Conservation (phyloP, 2,888 invertebrate species). For the Dione juno region DNA sequence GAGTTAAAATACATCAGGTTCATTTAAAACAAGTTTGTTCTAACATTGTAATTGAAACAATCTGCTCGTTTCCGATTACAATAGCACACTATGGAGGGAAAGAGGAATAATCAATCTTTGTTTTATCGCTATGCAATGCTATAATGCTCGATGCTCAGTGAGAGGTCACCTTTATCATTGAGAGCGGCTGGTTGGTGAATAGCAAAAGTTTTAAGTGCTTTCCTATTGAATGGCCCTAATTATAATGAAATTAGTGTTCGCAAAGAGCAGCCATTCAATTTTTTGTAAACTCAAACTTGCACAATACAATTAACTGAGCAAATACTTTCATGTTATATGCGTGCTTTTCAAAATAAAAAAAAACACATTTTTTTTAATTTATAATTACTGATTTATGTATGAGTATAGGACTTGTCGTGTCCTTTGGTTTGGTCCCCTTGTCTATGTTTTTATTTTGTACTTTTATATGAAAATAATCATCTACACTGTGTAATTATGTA, state of each 20-base stretch:
- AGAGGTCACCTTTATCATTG: conserved; percentile 18
- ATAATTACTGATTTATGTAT: neutral
- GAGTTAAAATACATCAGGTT: neutral
- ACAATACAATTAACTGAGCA: neutral
- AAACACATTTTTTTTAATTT: neutral
- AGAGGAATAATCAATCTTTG: neutral
- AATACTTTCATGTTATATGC: neutral
- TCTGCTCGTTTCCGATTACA: neutral
- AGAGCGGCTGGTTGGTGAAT: conserved; percentile 28
- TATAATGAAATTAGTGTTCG: conserved; percentile 27
- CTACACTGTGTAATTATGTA: no score
- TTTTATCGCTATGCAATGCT: conserved; percentile 14
- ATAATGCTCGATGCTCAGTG: neutral
- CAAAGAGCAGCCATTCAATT: conserved; percentile 14
- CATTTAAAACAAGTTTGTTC: neutral
- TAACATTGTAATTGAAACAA: neutral
- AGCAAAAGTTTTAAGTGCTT: conserved; percentile 37
- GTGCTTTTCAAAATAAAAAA: neutral
- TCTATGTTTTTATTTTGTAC: no score
- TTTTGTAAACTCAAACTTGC: neutral
- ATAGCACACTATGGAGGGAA: neutral
- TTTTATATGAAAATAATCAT: no score
- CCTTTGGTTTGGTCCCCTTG: no score
- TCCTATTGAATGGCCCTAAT: conserved; percentile 31
- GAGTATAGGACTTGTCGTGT: no score